These are phyloP conservation scores for Colostygia pectinataria DNA, from an alignment of 2,888 invertebrate genomes.

Conservation along the genomic window DNA sequence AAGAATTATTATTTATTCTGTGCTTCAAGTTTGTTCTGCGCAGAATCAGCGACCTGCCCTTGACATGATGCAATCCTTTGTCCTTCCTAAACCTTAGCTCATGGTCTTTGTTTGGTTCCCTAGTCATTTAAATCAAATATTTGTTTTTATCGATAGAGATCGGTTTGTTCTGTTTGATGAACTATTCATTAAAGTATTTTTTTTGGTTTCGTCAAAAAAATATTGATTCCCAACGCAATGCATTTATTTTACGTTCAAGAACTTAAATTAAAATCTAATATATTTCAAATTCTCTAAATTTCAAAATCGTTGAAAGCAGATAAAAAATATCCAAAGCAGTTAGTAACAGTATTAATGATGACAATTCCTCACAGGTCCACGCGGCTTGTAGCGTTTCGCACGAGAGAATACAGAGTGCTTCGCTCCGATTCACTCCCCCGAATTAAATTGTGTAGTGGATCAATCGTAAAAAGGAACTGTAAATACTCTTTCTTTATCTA, in stretches of 20 bases:
- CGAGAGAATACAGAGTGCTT: conserved; percentile 47
- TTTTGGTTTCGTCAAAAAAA: too few relatives aligned
- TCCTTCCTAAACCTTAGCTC: conserved; percentile 48
- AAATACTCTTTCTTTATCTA: conserved; percentile 7
- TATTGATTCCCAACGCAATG: too few relatives aligned
- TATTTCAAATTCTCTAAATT: too few relatives aligned
- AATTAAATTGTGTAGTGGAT: conserved; percentile 44
- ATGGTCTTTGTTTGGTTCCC: conserved; percentile 19
- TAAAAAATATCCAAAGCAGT: conserved; percentile 1
- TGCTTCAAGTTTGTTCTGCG: conserved; percentile 49
- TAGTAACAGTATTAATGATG: conserved; percentile 14
- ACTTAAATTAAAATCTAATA: too few relatives aligned
- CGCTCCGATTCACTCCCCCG: conserved; percentile 51
- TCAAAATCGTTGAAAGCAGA: conserved; percentile 2
- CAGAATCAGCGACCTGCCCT: conserved; percentile 79
- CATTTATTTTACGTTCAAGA: too few relatives aligned
- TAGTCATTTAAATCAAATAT: conserved; percentile 1
- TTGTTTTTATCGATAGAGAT: background rate
- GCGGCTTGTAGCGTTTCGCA: conserved; percentile 57
- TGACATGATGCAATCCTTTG: conserved; percentile 71
- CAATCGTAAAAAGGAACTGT: conserved; percentile 31
- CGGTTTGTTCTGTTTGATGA: too few relatives aligned
- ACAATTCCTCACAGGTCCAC: conserved; percentile 44
- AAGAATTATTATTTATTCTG: conserved; percentile 13
- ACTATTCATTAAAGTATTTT: too few relatives aligned